Evolutionary conservation across 2,113 vertebrate species (phyloP).

Genomic region (Saccopteryx leptura): DNA sequence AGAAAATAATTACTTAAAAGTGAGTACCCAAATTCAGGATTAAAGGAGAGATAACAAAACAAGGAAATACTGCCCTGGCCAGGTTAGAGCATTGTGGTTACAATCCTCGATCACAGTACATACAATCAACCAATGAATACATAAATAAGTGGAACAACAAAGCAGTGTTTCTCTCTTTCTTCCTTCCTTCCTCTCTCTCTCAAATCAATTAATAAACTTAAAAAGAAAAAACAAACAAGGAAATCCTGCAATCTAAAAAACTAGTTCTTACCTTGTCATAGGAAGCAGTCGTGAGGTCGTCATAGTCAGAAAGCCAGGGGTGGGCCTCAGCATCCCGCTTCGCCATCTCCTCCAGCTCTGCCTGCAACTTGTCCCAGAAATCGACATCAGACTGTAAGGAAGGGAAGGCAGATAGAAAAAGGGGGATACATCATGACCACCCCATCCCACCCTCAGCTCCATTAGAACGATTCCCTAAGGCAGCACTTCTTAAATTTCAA

Average conservation of each 20-base stretch:
- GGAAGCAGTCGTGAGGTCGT: conserved; percentile 93
- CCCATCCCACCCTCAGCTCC: neutral
- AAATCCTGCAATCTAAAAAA: neutral
- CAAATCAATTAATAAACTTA: too few species aligned
- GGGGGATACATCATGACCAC: neutral
- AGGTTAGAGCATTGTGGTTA: too few species aligned
- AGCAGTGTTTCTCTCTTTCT: too few species aligned
- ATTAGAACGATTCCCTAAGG: neutral
- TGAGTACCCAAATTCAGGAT: neutral
- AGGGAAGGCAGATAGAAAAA: conserved; percentile 63
- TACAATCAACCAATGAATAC: too few species aligned
- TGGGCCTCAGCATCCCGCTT: conserved; percentile 98
- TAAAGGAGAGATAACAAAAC: neutral
- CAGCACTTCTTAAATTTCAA: neutral
- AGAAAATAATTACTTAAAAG: conserved; percentile 5
- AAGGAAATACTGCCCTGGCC: neutral
- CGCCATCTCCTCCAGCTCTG: conserved; percentile 99
- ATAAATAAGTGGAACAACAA: too few species aligned
- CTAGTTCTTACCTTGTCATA: conserved; percentile 95
- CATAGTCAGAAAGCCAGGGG: conserved; percentile 98
- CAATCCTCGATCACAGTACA: too few species aligned
- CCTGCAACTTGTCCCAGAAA: conserved; percentile 99
- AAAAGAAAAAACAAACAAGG: neutral
- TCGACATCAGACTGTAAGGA: conserved; percentile 96
- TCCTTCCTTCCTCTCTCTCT: too few species aligned